Percentiles rank a stretch among this genome's conserved stretches.
Conservation (phyloP, 1,140 invertebrate genomes). For the Fopius arisanus region DNA sequence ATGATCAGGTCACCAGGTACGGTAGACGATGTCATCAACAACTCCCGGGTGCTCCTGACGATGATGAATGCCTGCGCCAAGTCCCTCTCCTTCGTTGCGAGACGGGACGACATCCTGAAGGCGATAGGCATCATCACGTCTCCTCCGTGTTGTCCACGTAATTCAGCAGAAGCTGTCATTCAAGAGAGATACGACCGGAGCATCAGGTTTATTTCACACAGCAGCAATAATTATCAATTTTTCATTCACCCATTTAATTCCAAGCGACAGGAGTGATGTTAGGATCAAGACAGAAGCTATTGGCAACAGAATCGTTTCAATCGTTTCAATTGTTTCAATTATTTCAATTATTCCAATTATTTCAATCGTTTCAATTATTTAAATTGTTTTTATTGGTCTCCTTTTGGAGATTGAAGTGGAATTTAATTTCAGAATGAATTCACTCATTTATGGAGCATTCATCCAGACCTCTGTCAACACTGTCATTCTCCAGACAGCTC, state of each 20-base stretch:
- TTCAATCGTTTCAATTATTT: no score
- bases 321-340: no score
- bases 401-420: no score
- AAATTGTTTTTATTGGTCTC: no score
- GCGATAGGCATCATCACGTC: background rate
- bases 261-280: no score
- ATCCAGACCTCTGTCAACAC: background rate
- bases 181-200: background rate
- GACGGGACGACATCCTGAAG: background rate
- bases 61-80: conserved; percentile 9
- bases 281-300: no score
- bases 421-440: background rate
- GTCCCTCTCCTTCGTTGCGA: background rate
- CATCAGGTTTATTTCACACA: background rate
- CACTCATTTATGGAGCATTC: background rate
- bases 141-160: background rate
- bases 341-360: background rate
- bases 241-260: background rate
- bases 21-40: background rate
- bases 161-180: background rate
- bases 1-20: background rate
- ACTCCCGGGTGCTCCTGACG: background rate
- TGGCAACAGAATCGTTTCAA: no score
- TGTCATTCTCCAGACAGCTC: background rate
- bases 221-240: background rate